phyloP scores from a whole-genome alignment of 2,797 vertebrate genomes.

The Trachurus trachurus region DNA sequence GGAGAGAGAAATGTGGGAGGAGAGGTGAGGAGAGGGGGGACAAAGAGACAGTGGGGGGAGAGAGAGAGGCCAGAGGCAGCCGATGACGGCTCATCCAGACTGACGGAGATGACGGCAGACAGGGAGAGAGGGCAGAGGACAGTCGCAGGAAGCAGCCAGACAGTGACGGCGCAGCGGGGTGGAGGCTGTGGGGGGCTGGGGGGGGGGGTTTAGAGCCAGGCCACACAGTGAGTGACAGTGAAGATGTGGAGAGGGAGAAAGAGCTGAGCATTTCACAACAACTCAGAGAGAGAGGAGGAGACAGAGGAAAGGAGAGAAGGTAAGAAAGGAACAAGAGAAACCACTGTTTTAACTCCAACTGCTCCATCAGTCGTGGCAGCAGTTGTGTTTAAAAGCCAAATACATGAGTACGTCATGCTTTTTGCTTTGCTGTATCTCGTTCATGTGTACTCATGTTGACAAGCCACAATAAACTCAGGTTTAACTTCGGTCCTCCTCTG shows the following conservation, averaged over 20 bases:
- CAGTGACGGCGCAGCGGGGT: conserved; percentile 18
- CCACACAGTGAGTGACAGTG: conserved; percentile 21
- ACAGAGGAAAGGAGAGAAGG: no score
- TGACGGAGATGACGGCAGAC: conserved; percentile 62
- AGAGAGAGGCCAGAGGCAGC: conserved; percentile 14
- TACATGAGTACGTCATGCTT: not conserved
- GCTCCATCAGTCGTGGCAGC: no score
- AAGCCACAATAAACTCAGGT: no score
- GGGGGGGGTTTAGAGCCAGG: conserved; percentile 19
- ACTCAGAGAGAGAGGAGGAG: not conserved
- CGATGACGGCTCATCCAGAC: conserved; percentile 27
- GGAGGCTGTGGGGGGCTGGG: no score
- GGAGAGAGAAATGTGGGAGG: not conserved
- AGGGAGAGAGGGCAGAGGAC: conserved; percentile 46
- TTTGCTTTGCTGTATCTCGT: no score
- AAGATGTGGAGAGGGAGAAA: conserved; percentile 13
- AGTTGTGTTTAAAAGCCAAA: not conserved
- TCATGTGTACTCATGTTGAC: no score
- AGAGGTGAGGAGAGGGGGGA: conserved; percentile 19
- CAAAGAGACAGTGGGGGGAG: conserved; percentile 13
- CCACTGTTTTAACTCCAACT: not conserved
- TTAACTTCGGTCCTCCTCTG: conserved; percentile 13
- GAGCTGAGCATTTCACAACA: conserved; percentile 11
- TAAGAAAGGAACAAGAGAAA: not conserved
- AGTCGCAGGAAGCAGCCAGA: conserved; percentile 35